Evolutionary conservation across 2,113 vertebrate species (phyloP).

Genomic region (Microtus pennsylvanicus): DNA sequence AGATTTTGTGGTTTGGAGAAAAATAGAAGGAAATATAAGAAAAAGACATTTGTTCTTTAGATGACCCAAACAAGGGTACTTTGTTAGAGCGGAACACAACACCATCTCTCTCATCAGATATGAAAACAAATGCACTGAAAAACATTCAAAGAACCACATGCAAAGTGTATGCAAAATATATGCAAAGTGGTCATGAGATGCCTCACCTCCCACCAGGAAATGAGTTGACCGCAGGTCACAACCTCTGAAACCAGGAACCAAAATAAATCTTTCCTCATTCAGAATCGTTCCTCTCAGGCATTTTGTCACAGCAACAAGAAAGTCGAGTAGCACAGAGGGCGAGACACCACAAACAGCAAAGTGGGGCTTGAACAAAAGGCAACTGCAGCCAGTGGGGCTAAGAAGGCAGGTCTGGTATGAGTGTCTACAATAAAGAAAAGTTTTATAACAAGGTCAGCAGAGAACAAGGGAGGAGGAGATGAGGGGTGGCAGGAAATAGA

Average conservation of each 20-base stretch:
- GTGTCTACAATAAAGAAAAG: background rate
- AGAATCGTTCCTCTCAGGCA: background rate
- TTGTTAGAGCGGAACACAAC: background rate
- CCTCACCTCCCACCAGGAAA: background rate
- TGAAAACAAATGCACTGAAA: background rate
- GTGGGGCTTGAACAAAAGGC: background rate
- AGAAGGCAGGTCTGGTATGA: background rate
- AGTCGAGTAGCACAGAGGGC: background rate
- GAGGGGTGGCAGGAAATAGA: slow-evolving; percentile 68
- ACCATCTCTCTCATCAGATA: background rate
- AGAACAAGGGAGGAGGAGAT: background rate
- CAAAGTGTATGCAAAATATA: background rate
- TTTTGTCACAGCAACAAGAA: background rate
- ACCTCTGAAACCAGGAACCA: background rate
- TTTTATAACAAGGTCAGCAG: slow-evolving; percentile 61
- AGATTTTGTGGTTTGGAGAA: background rate
- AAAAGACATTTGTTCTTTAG: background rate
- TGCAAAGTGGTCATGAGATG: background rate
- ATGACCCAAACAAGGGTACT: background rate
- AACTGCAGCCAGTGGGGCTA: fast-evolving
- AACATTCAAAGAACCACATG: background rate
- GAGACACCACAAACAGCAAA: background rate
- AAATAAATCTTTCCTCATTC: background rate
- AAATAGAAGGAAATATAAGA: background rate
- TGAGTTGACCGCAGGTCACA: background rate